A percentile compares a stretch with the other conserved stretches of the same genome.
These are phyloP conservation scores for Polymixis lichenea DNA, from an alignment of 2,888 invertebrate genomes.

Conservation along the genomic window DNA sequence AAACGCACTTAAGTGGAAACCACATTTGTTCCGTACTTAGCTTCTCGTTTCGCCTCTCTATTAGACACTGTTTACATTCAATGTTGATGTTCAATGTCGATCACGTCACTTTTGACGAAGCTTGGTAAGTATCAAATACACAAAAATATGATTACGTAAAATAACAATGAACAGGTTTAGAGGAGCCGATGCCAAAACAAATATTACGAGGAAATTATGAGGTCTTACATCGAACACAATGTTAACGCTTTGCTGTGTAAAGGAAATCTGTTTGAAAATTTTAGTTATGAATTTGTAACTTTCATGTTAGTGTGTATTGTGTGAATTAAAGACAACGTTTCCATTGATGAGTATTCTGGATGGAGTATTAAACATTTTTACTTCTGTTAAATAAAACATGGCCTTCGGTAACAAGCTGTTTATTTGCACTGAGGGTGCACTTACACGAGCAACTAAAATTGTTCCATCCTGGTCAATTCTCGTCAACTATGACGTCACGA, in stretches of 20 bases:
- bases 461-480: too few relatives aligned
- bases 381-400: neutral
- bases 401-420: too few relatives aligned
- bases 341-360: neutral
- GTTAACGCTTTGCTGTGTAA: too few relatives aligned
- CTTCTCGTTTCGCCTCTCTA: neutral
- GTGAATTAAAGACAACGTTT: slow-evolving; percentile 1
- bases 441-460: too few relatives aligned
- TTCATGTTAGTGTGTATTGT: neutral
- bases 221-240: neutral
- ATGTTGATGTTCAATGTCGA: neutral
- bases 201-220: slow-evolving; percentile 19
- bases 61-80: slow-evolving; percentile 2
- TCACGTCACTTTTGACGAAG: slow-evolving; percentile 2
- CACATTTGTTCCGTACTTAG: neutral
- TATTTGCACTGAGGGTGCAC: too few relatives aligned
- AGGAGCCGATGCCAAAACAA: slow-evolving; percentile 11
- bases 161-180: slow-evolving; percentile 11
- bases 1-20: neutral
- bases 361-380: neutral
- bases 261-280: slow-evolving; percentile 21
- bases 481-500: too few relatives aligned
- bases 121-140: slow-evolving; percentile 8
- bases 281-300: neutral
- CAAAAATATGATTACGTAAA: slow-evolving; percentile 11